Base-by-base conservation (phyloP, 2,113 vertebrate species). In the Chroicocephalus ridibundus region DNA sequence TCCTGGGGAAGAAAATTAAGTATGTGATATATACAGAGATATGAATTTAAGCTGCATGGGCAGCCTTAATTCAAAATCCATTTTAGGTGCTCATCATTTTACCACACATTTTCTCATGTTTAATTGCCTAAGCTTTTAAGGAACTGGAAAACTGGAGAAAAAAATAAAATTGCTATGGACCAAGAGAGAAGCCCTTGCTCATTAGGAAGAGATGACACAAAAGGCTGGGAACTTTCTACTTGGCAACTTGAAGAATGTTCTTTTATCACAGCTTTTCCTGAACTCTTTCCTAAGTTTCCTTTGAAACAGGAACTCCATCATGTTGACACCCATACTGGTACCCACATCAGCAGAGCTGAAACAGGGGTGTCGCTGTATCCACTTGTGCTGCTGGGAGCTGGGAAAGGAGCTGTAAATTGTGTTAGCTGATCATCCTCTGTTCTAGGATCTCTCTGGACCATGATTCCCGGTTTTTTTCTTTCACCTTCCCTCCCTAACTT, bases 201-300 rank as follows among this genome's bases (percentile, higher is more conserved):
- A 34, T 89, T 85, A 91, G 57, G 61, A 94, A 72, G 18, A 76
- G 52, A 32, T 82, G 66, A 34, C 61, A 95, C 24, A 79, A 89
- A 93, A 94, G 75, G 11, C 70, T 61, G 70, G 51, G 65, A 94
- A 85, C 66, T 75, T 94, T 65, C 0, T 0, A 34, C 61, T 71
- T 82, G 65, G 38, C 74, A 93, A 42, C 44, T 61, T 75, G 78
- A 87, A 87, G 69, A 87, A 90, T 47, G 25, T 66, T 34, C 64
- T 96, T 96, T 89, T 17, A 71, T 34, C 44, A 87, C n/a, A 76
- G 70, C 40, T 91, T 85, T 90, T 79, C 82, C 72, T 72, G 70
- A 89, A 40, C 70, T 89, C n/a, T 49, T 82, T 72, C 32, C 44
- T 79, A 61, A 31, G 21, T 75, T 75, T 84, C 68, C 93, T 78